A percentile compares a stretch with the other conserved stretches of the same genome.
Conservation (phyloP, 2,797 vertebrate genomes). For the Otolemur crassicaudatus region DNA sequence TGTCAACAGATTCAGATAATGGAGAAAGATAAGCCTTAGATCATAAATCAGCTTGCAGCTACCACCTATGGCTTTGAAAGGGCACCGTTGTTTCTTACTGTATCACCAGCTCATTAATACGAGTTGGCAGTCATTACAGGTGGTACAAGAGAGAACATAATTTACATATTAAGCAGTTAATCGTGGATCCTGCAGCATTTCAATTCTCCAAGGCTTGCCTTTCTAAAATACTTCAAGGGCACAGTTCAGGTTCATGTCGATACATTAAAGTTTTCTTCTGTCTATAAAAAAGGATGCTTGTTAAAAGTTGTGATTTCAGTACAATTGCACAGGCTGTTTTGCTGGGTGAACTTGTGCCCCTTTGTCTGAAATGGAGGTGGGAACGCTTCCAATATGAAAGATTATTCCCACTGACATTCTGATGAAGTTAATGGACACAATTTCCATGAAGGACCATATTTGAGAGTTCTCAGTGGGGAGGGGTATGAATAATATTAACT, state of each 20-base stretch:
- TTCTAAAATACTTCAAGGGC: conserved; percentile 58
- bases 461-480: neutral
- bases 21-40: conserved; percentile 60
- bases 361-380: conserved; percentile 67
- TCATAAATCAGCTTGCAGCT: conserved; percentile 64
- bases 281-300: conserved; percentile 71
- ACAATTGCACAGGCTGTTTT: conserved; percentile 23
- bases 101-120: conserved; percentile 65
- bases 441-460: conserved; percentile 61
- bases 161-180: conserved; percentile 72
- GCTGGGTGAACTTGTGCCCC: neutral
- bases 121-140: conserved; percentile 53
- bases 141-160: conserved; percentile 62
- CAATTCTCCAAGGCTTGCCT: conserved; percentile 38
- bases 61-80: conserved; percentile 55
- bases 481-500: conserved; percentile 74
- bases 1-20: conserved; percentile 53
- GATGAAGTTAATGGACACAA: conserved; percentile 75
- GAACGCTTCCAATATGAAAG: conserved; percentile 64
- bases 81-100: conserved; percentile 34
- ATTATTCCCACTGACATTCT: conserved; percentile 65
- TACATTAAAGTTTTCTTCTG: conserved; percentile 69
- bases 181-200: conserved; percentile 57
- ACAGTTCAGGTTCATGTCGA: conserved; percentile 46
- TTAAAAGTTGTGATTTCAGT: conserved; percentile 67